Evolutionary conservation across 2,113 vertebrate species (phyloP).

Genomic region (Eulemur rufifrons): DNA sequence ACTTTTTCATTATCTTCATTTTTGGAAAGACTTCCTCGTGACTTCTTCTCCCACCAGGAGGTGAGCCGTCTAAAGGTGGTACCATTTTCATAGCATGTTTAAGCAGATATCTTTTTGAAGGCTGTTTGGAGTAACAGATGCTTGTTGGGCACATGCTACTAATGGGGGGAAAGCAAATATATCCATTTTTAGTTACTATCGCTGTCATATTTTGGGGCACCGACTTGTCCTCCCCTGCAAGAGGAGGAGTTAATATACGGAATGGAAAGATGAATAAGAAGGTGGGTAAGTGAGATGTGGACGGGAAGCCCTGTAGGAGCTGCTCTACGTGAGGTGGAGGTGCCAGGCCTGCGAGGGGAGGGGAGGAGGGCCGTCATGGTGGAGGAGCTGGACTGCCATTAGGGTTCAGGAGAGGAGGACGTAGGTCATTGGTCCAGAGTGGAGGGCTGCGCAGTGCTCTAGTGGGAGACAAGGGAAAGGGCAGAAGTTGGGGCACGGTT

Average conservation of each 20-base stretch:
- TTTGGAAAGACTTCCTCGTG: slow-evolving; percentile 96
- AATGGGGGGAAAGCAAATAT: background rate
- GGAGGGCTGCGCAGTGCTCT: rapidly evolving
- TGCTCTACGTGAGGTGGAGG: rapidly evolving
- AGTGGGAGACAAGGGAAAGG: background rate
- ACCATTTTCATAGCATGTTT: background rate
- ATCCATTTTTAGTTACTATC: background rate
- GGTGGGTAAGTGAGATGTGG: background rate
- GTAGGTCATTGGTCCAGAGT: too few species aligned
- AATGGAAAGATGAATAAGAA: background rate
- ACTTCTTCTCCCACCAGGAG: slow-evolving; percentile 98
- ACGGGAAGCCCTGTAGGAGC: background rate
- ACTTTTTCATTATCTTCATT: slow-evolving; percentile 97
- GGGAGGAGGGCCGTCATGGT: rapidly evolving
- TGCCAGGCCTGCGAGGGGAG: background rate
- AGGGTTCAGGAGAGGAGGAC: background rate
- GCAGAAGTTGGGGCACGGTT: background rate
- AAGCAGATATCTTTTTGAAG: background rate
- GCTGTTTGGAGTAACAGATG: background rate
- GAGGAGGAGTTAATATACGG: background rate
- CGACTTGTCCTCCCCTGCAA: background rate
- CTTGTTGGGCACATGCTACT: background rate
- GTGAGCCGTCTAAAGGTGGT: slow-evolving; percentile 77
- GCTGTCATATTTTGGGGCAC: background rate
- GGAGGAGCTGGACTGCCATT: background rate